Evolutionary conservation across 2,888 invertebrate genomes (phyloP).

Genomic region (Dryadula phaetusa): DNA sequence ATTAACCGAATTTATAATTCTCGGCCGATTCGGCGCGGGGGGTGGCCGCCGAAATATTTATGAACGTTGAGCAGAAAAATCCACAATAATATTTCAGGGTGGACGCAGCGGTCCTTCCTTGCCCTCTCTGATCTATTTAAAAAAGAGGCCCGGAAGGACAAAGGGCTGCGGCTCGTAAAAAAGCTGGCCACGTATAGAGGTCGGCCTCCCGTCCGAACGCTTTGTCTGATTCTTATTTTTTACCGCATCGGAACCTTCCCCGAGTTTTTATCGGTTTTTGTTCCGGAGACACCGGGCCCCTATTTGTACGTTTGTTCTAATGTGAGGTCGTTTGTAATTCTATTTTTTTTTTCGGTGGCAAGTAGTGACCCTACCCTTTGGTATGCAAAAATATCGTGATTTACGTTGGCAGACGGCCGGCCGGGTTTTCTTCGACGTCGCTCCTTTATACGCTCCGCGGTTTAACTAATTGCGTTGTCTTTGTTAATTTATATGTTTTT

Average conservation of each 20-base stretch:
- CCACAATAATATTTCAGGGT: slow-evolving; percentile 84
- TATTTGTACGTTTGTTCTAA: slow-evolving; percentile 77
- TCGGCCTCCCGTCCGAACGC: slow-evolving; percentile 69
- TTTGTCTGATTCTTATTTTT: slow-evolving; percentile 84
- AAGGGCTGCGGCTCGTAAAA: slow-evolving; percentile 79
- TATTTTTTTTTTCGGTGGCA: slow-evolving; percentile 70
- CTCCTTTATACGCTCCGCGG: slow-evolving; percentile 44
- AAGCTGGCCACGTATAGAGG: slow-evolving; percentile 82
- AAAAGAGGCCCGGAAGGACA: slow-evolving; percentile 83
- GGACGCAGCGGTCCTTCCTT: slow-evolving; percentile 78
- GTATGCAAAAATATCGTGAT: slow-evolving; percentile 69
- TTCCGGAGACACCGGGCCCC: slow-evolving; percentile 78
- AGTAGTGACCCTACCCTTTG: slow-evolving; percentile 66
- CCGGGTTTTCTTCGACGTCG: slow-evolving; percentile 54
- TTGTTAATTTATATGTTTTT: slow-evolving; percentile 34
- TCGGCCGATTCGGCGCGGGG: slow-evolving; percentile 72
- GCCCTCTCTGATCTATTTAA: slow-evolving; percentile 83
- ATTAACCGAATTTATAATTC: slow-evolving; percentile 84
- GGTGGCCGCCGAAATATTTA: slow-evolving; percentile 78
- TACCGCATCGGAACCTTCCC: slow-evolving; percentile 82
- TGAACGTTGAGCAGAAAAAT: slow-evolving; percentile 83
- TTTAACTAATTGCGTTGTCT: slow-evolving; percentile 46
- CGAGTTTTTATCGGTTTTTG: slow-evolving; percentile 83
- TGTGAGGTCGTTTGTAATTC: slow-evolving; percentile 81
- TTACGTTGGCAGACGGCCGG: slow-evolving; percentile 54